These are phyloP conservation scores for Oreochromis aureus DNA, from an alignment of 2,113 vertebrate genomes.

Conservation along the genomic window DNA sequence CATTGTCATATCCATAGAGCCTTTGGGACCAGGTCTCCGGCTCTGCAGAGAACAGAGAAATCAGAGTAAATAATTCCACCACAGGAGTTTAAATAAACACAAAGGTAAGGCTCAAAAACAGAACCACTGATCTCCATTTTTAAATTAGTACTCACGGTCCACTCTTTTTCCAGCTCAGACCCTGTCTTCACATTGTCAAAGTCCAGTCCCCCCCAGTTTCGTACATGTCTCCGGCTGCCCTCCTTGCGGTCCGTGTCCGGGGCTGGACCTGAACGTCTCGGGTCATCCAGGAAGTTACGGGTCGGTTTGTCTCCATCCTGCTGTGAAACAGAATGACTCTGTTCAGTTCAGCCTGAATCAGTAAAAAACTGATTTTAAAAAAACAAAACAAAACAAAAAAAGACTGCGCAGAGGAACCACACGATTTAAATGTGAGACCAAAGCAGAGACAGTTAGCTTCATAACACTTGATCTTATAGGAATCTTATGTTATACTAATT, in stretches of 20 bases:
- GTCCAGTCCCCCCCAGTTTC: slow-evolving; percentile 91
- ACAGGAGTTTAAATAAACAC: background rate
- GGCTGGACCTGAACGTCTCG: slow-evolving; percentile 75
- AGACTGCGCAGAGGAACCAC: background rate
- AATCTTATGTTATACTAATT: background rate
- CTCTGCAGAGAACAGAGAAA: slow-evolving; percentile 38
- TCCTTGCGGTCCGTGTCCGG: slow-evolving; percentile 78
- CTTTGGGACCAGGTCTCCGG: slow-evolving; percentile 64
- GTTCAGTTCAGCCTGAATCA: background rate
- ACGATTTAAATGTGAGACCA: accelerated
- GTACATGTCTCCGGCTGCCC: slow-evolving; percentile 84
- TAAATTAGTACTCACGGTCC: slow-evolving; percentile 63
- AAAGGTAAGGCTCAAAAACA: background rate
- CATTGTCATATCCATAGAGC: slow-evolving; percentile 83
- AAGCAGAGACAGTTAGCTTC: background rate
- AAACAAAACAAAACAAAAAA: background rate
- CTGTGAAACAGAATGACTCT: slow-evolving; percentile 12
- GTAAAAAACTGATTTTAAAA: background rate
- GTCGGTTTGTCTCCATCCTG: slow-evolving; percentile 80
- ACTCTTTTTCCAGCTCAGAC: slow-evolving; percentile 77
- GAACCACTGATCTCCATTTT: background rate
- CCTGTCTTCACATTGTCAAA: slow-evolving; percentile 87
- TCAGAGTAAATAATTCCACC: background rate
- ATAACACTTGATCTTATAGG: background rate
- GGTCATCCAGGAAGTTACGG: slow-evolving; percentile 89